phyloP scores from a whole-genome alignment of 35 echinoderm and acorn worm genomes.

The Heliocidaris tuberculata region DNA sequence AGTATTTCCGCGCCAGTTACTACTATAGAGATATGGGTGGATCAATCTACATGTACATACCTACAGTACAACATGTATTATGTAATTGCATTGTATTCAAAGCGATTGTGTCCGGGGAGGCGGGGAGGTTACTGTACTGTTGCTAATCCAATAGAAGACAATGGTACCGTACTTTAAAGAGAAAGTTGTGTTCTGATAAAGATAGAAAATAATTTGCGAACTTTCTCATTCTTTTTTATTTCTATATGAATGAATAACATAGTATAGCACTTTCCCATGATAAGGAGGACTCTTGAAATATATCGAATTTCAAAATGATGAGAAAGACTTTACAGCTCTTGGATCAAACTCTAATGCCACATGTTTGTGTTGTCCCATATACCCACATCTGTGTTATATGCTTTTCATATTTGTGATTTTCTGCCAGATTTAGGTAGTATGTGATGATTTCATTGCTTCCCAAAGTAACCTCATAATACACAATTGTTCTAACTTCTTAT shows the following conservation, averaged over 20 bases:
- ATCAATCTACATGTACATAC: background rate
- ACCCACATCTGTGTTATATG: too few relatives aligned
- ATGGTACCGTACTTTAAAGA: background rate
- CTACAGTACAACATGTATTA: background rate
- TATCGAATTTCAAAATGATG: too few relatives aligned
- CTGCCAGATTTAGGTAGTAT: too few relatives aligned
- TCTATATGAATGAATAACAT: background rate
- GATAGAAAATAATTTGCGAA: background rate
- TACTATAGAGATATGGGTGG: background rate
- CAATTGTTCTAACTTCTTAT: too few relatives aligned
- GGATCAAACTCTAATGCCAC: too few relatives aligned
- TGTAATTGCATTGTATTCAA: slow-evolving; percentile 5
- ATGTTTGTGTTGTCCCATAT: too few relatives aligned
- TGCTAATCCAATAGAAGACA: background rate
- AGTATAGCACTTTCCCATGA: background rate
- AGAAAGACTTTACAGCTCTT: too few relatives aligned
- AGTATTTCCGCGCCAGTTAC: too few relatives aligned
- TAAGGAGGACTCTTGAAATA: too few relatives aligned
- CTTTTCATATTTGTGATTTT: too few relatives aligned
- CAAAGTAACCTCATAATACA: too few relatives aligned
- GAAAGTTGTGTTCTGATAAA: background rate
- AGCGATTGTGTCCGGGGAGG: background rate
- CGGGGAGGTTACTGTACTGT: background rate
- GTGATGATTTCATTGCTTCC: too few relatives aligned
- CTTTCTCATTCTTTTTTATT: background rate